Evolutionary conservation across 2,113 vertebrate species (phyloP).

Genomic region (Beaufortia kweichowensis): DNA sequence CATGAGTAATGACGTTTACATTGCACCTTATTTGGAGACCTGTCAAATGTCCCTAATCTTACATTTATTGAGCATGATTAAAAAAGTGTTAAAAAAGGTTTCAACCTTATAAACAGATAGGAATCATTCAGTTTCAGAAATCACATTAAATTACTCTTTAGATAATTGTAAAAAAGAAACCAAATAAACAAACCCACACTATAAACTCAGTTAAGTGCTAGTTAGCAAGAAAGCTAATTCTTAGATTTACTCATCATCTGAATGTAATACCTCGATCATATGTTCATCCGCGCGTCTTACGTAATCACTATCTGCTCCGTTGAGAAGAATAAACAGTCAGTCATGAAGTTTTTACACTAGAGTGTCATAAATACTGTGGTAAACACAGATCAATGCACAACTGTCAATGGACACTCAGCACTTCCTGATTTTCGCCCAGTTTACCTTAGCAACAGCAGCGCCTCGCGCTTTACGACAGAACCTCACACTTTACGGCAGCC

Average conservation of each 20-base stretch:
- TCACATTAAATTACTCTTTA: too few species aligned
- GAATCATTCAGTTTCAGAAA: too few species aligned
- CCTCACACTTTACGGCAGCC: conserved; percentile 67
- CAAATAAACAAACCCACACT: neutral
- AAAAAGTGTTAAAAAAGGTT: neutral
- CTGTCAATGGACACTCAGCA: conserved; percentile 42
- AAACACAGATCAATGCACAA: conserved; percentile 2
- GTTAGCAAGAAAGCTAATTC: conserved; percentile 11
- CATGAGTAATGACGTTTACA: neutral
- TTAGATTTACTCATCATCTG: neutral
- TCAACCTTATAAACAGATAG: neutral
- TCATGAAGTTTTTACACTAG: neutral
- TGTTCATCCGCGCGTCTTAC: conserved; percentile 8
- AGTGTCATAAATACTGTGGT: neutral
- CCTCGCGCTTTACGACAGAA: conserved; percentile 69
- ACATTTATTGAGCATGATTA: neutral
- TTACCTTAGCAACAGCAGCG: conserved; percentile 64
- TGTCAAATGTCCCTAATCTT: neutral
- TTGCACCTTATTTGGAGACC: neutral
- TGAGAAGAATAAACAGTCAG: neutral
- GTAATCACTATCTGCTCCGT: neutral
- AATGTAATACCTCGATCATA: conserved; percentile 23
- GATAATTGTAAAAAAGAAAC: neutral
- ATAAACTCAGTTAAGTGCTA: neutral
- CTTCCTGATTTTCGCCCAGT: conserved; percentile 69